Conservation (phyloP, 2,797 vertebrate species). For the Coregonus ussuriensis region DNA sequence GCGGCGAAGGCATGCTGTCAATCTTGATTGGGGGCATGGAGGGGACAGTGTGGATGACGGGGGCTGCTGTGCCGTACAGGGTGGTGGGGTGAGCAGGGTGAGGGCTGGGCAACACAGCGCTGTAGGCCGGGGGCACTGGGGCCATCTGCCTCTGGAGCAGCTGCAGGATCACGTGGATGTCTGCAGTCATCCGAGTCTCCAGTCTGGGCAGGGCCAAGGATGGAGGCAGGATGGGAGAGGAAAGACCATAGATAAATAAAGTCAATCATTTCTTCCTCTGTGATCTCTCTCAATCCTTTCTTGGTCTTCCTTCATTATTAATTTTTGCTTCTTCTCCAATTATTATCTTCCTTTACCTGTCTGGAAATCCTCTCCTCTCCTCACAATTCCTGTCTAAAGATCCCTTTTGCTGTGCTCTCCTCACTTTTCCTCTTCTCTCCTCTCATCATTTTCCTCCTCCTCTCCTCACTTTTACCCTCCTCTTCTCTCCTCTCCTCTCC, state of each 20-base stretch:
- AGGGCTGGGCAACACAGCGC: slow-evolving; percentile 77
- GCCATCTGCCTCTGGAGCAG: slow-evolving; percentile 90
- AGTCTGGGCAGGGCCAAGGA: slow-evolving; percentile 69
- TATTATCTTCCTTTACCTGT: neutral
- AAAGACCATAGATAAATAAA: neutral
- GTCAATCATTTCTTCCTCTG: neutral
- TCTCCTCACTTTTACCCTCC: neutral
- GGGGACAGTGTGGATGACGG: slow-evolving; percentile 62
- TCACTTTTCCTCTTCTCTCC: neutral
- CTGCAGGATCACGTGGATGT: slow-evolving; percentile 92
- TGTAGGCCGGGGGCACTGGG: slow-evolving; percentile 85
- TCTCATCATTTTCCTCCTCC: neutral
- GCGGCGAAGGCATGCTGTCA: slow-evolving; percentile 62
- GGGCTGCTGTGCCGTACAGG: slow-evolving; percentile 67
- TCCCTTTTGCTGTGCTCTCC: too few species aligned
- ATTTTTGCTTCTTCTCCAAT: neutral
- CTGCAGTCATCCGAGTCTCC: slow-evolving; percentile 93
- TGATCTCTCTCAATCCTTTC: neutral
- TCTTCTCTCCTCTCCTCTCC: too few species aligned
- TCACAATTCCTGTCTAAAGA: neutral
- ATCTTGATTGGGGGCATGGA: slow-evolving; percentile 51
- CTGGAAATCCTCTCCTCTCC: neutral
- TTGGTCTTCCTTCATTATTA: neutral
- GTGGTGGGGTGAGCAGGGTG: slow-evolving; percentile 56
- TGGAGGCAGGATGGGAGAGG: neutral